These are phyloP conservation scores for Julus scandinavius DNA, from an alignment of 2,888 invertebrate genomes.

Conservation along the genomic window DNA sequence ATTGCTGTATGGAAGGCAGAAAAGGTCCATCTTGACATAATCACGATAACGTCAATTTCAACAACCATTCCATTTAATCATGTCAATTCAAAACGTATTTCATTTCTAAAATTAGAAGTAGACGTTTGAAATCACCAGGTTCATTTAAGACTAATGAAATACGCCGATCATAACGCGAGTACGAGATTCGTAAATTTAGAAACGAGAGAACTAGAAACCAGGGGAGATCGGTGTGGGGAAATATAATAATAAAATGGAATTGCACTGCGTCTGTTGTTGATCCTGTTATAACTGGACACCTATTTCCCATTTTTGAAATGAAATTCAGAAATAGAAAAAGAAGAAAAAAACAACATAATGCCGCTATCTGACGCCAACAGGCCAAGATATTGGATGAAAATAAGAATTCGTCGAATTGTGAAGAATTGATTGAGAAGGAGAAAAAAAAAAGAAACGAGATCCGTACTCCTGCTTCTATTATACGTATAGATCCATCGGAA, in stretches of 20 bases:
- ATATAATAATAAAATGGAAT: background rate
- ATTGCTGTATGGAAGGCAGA: no score
- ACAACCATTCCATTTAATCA: no score
- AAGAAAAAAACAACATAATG: background rate
- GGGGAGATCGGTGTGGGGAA: no score
- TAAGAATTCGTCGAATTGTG: constrained; percentile 42
- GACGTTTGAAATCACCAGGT: no score
- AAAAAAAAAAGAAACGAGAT: constrained; percentile 42
- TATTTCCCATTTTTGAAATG: constrained; percentile 33
- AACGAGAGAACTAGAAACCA: no score
- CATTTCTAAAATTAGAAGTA: no score
- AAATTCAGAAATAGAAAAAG: background rate
- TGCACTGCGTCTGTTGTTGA: constrained; percentile 1
- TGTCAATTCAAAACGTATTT: no score
- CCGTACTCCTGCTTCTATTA: constrained; percentile 7
- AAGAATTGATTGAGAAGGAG: constrained; percentile 35
- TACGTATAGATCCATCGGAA: constrained; percentile 45
- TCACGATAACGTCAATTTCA: no score
- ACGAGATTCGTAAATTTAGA: no score
- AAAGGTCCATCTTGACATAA: no score
- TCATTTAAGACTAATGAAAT: no score
- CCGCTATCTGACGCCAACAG: constrained; percentile 43
- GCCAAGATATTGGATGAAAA: constrained; percentile 40
- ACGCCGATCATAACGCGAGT: no score
- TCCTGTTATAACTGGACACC: background rate